Evolutionary conservation across 2,888 invertebrate species (phyloP).

Genomic region (Drosophila kambysellisi): DNA sequence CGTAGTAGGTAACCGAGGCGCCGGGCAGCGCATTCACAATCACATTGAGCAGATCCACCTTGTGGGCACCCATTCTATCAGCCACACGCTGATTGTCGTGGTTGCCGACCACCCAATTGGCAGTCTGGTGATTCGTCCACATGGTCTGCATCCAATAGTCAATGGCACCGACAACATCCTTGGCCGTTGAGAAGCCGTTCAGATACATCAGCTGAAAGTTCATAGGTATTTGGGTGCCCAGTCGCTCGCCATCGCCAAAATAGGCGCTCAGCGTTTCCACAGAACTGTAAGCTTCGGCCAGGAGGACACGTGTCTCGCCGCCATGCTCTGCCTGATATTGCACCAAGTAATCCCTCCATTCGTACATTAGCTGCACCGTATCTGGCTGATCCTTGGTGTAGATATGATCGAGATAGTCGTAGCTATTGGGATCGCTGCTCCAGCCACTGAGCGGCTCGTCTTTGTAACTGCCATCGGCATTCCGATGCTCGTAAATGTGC

Average conservation of each 20-base stretch:
- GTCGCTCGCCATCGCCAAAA: conserved; percentile 86
- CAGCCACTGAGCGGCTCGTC: conserved; percentile 86
- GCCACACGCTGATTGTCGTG: conserved; percentile 89
- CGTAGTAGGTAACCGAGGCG: conserved; percentile 92
- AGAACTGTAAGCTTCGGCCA: conserved; percentile 88
- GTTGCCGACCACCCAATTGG: conserved; percentile 91
- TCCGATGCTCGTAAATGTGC: conserved; percentile 86
- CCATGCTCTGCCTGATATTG: conserved; percentile 80
- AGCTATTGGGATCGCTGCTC: conserved; percentile 86
- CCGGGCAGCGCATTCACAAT: conserved; percentile 91
- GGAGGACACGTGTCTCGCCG: conserved; percentile 85
- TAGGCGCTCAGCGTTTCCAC: conserved; percentile 86
- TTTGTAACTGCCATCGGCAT: conserved; percentile 72
- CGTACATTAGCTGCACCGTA: conserved; percentile 86
- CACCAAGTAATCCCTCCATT: conserved; percentile 87
- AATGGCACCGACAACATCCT: conserved; percentile 86
- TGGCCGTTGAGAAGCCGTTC: conserved; percentile 86
- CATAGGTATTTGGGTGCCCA: conserved; percentile 88
- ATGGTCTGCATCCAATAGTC: conserved; percentile 87
- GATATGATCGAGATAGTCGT: conserved; percentile 87
- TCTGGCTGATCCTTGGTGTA: conserved; percentile 88
- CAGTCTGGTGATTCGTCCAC: conserved; percentile 85
- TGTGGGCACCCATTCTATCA: conserved; percentile 87
- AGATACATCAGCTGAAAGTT: conserved; percentile 88
- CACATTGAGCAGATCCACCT: conserved; percentile 89